Conservation (phyloP, 1,140 invertebrate species). For the Conus betulinus region DNA sequence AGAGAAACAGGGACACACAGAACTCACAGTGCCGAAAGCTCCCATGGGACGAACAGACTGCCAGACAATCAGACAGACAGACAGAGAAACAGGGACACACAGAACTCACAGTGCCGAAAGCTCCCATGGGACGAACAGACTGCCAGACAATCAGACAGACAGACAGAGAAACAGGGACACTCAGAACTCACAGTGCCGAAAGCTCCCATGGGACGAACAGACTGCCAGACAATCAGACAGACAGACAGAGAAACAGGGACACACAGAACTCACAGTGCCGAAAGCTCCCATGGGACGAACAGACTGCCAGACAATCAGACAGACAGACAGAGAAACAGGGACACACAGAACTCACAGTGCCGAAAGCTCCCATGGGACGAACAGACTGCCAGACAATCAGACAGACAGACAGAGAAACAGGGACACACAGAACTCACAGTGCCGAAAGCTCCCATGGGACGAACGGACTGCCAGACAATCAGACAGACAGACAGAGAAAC, state of each 20-base stretch:
- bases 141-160: background rate
- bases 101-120: slow-evolving; percentile 72
- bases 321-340: background rate
- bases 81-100: background rate
- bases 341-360: slow-evolving; percentile 62
- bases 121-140: slow-evolving; percentile 55
- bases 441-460: slow-evolving; percentile 73
- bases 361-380: slow-evolving; percentile 71
- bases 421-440: slow-evolving; percentile 58
- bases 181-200: slow-evolving; percentile 71
- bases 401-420: background rate
- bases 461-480: too few relatives aligned
- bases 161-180: background rate
- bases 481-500: background rate
- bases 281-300: slow-evolving; percentile 68
- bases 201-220: slow-evolving; percentile 61
- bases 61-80: background rate
- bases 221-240: background rate
- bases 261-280: slow-evolving; percentile 67
- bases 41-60: slow-evolving; percentile 48
- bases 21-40: slow-evolving; percentile 73
- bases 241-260: background rate
- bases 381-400: too few relatives aligned
- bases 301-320: background rate
- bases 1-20: background rate